Base-by-base conservation (phyloP, 1,140 invertebrate species). In the Trichonephila clavipes region DNA sequence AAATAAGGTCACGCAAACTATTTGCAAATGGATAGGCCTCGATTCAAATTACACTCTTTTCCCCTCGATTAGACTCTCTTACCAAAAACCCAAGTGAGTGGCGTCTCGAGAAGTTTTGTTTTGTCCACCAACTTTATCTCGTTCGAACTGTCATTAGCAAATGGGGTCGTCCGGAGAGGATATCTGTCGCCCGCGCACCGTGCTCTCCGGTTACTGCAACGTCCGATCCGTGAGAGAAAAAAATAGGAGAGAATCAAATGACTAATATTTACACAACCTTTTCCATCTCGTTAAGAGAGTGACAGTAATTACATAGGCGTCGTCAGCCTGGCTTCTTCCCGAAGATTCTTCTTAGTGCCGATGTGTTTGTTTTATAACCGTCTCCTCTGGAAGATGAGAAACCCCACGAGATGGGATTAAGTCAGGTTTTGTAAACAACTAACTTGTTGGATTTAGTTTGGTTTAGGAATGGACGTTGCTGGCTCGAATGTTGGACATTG, bases 231-330 rank as follows among this genome's bases (percentile, higher is more conserved):
- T 10, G 51, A 51, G 51, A 10, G 51, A 51, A 10, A 51, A 51
- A 40, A 51, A 16, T 3, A 4, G 28, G 66, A 5, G n/a, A 14
- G 61, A 19, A 62, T 62, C 61, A 18, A 62, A 21, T n/a, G 21
- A 24, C 28, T 16, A 77, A 40, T 77, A 77, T 77, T 77, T 34
- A 77, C 72, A 77, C 72, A 77, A 77, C 72, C 24, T 77, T 18
- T 69, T 69, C 66, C 66, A 69, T 69, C 66, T 69, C 66, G 8
- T 21, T 24, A 21, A n/a, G 72, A 77, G 72, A 77, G 72, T 77
- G 72, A 77, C 72, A 40, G 28, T 77, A 77, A 77, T 77, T 18
- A 77, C 72, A 34, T 24, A 77, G 34, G 72, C 72, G 72, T 40
- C 72, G 72, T 34, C 72, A 28, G 28, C 28, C 72, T 18, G 72